Conservation (phyloP, 2,797 vertebrate genomes). For the Peromyscus melanophrys region DNA sequence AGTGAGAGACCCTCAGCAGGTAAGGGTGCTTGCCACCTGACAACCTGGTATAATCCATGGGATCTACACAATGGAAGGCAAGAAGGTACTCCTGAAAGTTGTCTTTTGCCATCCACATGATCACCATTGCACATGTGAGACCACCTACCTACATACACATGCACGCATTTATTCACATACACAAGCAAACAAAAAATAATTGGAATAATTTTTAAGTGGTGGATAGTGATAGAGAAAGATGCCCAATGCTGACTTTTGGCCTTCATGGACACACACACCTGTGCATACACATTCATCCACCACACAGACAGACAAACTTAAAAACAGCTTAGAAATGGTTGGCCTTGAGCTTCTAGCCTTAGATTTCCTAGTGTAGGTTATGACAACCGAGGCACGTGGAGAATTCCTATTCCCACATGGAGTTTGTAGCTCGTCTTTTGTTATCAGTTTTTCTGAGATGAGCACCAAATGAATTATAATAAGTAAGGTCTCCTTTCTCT, state of each 20-base stretch:
- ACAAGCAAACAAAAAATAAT: not conserved
- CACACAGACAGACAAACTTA: not conserved
- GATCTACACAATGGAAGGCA: not conserved
- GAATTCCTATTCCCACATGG: not conserved
- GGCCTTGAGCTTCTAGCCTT: slow-evolving; percentile 3
- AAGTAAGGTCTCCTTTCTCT: slow-evolving; percentile 32
- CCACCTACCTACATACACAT: not conserved
- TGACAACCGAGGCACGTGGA: not conserved
- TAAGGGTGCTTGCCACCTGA: not conserved
- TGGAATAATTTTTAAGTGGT: not conserved
- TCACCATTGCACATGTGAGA: not conserved
- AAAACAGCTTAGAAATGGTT: not conserved
- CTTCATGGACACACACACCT: not conserved
- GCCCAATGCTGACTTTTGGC: not conserved
- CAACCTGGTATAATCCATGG: not conserved
- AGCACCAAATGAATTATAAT: not conserved
- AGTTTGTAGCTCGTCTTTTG: not conserved
- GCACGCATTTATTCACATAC: not conserved
- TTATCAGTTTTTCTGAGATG: slow-evolving; percentile 14
- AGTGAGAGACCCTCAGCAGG: not conserved
- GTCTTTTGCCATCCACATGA: not conserved
- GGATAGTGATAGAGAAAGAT: not conserved
- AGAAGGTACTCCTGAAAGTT: not conserved
- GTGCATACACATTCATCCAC: not conserved
- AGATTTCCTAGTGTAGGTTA: slow-evolving; percentile 11